Conservation (phyloP, 2,888 invertebrate genomes). For the Silvanus unidentatus region DNA sequence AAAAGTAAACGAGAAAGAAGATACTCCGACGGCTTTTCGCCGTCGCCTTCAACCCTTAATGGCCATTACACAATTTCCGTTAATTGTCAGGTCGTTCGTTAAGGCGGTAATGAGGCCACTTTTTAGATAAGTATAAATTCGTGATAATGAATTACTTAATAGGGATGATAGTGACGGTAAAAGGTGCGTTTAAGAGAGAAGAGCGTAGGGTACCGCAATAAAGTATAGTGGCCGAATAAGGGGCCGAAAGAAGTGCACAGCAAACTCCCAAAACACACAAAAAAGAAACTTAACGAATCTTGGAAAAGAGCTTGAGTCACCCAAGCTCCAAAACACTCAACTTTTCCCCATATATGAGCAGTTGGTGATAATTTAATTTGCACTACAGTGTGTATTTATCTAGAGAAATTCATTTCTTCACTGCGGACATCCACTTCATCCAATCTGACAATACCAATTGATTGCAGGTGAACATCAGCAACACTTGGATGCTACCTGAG, state of each 20-base stretch:
- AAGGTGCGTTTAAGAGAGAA: slow-evolving; percentile 2
- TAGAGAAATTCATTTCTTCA: too few relatives aligned
- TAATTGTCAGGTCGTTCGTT: slow-evolving; percentile 9
- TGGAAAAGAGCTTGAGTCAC: too few relatives aligned
- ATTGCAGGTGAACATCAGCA: slow-evolving; percentile 71
- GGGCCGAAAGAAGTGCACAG: slow-evolving; percentile 2
- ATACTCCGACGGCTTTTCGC: too few relatives aligned
- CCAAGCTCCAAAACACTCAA: too few relatives aligned
- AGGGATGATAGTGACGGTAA: slow-evolving; percentile 7
- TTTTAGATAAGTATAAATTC: slow-evolving; percentile 6
- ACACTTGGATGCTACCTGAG: slow-evolving; percentile 75
- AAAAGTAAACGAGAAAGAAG: too few relatives aligned
- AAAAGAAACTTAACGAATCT: slow-evolving; percentile 6
- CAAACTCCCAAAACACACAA: too few relatives aligned
- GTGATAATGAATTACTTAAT: slow-evolving; percentile 11
- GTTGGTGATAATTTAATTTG: too few relatives aligned
- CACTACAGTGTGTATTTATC: too few relatives aligned
- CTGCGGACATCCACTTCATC: too few relatives aligned
- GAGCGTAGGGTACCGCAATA: slow-evolving; percentile 5
- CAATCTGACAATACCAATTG: too few relatives aligned
- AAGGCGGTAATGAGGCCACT: neutral
- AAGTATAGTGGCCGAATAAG: slow-evolving; percentile 1
- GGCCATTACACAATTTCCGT: neutral
- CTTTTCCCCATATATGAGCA: too few relatives aligned
- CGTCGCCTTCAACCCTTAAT: too few relatives aligned